Percentiles rank a stretch among this genome's conserved stretches.
Conservation (phyloP, 2,113 vertebrate genomes). For the Nesoenas mayeri region DNA sequence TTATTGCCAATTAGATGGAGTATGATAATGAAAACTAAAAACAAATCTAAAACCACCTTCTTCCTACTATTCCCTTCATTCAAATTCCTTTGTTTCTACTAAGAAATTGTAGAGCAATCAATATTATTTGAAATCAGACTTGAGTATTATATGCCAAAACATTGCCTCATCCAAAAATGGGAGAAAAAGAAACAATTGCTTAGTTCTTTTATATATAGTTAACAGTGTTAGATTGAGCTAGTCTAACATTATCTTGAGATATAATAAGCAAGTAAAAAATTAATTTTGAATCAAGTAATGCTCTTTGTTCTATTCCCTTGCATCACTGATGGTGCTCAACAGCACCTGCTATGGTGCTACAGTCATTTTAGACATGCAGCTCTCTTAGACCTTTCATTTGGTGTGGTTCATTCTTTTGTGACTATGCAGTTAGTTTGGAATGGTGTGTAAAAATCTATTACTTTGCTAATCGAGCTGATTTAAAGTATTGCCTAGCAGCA, state of each 20-base stretch:
- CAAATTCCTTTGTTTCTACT: background rate
- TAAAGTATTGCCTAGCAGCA: background rate
- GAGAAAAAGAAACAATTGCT: background rate
- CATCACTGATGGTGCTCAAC: background rate
- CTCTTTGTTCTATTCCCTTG: slow-evolving; percentile 18
- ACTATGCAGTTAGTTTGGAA: background rate
- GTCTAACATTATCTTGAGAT: slow-evolving; percentile 4
- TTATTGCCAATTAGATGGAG: background rate
- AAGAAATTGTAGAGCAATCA: background rate
- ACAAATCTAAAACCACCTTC: background rate
- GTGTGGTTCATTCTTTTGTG: slow-evolving; percentile 5
- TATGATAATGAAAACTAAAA: background rate
- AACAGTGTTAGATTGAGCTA: background rate
- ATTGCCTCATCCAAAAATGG: background rate
- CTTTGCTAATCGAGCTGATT: slow-evolving; percentile 9
- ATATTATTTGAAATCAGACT: background rate
- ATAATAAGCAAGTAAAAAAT: slow-evolving; percentile 4
- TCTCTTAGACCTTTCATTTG: background rate
- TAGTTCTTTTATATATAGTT: background rate
- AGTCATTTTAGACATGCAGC: background rate
- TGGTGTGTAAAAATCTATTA: background rate
- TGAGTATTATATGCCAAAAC: background rate
- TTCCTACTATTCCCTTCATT: background rate
- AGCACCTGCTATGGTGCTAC: background rate
- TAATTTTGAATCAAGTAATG: slow-evolving; percentile 33